Base-by-base conservation (phyloP, 2,888 invertebrate genomes). In the Eretmocerus hayati region DNA sequence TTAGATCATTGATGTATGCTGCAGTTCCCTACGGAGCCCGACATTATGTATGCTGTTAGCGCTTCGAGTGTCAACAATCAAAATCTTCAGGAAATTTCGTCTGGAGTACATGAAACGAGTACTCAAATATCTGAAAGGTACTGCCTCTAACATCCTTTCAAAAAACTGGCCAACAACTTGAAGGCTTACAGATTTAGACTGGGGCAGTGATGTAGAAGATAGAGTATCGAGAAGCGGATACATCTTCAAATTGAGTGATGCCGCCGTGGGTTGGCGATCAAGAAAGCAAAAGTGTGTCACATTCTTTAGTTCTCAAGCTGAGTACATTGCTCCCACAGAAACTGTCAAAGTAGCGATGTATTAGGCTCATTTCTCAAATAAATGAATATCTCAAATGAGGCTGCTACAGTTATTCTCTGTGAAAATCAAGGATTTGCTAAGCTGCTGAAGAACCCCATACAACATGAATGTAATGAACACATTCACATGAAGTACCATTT, bases 401-500 rank as follows among this genome's bases (percentile, higher is more conserved):
- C n/a, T 1, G 22, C 30, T 16, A 37, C 43, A 4, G 22, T 9
- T 2, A 16, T 45, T 4, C 42, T n/a, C 15, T 32, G 46, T 11
- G 48, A 48, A 15, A 33, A 42, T 26, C 39, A 39, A 23, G 20
- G 46, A n/a, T 46, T 52, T 19, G 41, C 45, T 15, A 46, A 52
- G 15, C 33, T 55, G 9, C 42, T 47, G 2, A 20, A 9, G 11
- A 51, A 51, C 45, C 38, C 38, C 9, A 38, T 49, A 5, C 48
- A 30, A 31, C 55, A 55, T 23, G 15, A 11, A 9, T 9, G 26
- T 9, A 9, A 6, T 6, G 11, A 26, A 11, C 26, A 26, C 11
- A 26, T 26, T 9, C 8, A 26, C 11, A 11, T 26, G 11, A 11
- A 26, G 26, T 26, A 26, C 11, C 26, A 26, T 26, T 26, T 26